phyloP scores from a whole-genome alignment of 2,113 vertebrate species.

The Leuciscus idus region DNA sequence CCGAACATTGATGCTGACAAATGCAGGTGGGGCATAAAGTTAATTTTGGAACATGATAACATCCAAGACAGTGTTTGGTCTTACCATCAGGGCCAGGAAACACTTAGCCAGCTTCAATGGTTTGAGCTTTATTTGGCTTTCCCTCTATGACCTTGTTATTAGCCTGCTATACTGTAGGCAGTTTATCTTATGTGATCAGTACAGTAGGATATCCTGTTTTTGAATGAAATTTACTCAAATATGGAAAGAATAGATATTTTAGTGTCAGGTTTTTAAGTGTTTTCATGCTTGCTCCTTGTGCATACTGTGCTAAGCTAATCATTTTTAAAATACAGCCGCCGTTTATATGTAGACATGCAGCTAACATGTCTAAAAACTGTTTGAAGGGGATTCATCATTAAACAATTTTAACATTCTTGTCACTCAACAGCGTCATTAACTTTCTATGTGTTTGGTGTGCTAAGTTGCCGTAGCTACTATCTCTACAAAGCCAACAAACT shows the following conservation, averaged over 20 bases:
- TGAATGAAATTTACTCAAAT: background rate
- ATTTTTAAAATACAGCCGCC: background rate
- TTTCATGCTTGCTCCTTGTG: background rate
- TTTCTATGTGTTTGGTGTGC: background rate
- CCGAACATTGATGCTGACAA: background rate
- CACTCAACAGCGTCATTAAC: background rate
- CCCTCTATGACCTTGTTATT: background rate
- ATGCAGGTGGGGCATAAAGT: background rate
- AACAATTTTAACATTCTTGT: conserved; percentile 6
- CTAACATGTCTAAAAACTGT: background rate
- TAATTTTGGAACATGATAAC: background rate
- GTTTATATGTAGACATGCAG: background rate
- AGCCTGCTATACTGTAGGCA: background rate
- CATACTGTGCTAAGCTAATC: background rate
- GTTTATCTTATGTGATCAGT: conserved; percentile 45
- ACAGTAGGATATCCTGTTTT: conserved; percentile 43
- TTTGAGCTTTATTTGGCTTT: background rate
- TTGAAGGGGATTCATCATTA: background rate
- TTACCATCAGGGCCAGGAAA: conserved; percentile 8
- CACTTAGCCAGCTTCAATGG: background rate
- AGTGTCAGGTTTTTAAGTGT: background rate
- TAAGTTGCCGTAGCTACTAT: background rate
- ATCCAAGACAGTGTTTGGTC: background rate
- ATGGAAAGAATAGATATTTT: background rate
- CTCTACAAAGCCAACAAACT: background rate